Evolutionary conservation across 1,140 invertebrate genomes (phyloP), one percentile per base, ranked within the genome.

Genomic region (Polypedilum vanderplanki): DNA sequence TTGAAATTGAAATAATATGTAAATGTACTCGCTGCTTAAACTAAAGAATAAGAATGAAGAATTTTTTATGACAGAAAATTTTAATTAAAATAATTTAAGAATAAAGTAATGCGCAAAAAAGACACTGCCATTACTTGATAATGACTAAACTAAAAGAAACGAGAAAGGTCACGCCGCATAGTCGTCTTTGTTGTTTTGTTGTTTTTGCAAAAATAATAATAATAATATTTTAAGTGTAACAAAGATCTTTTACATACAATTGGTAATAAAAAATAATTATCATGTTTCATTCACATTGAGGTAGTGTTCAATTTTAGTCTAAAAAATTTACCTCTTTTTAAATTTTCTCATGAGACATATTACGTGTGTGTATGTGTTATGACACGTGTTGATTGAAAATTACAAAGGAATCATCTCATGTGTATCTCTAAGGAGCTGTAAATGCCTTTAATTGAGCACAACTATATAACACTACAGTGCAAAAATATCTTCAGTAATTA

Each of bases 181-280:
- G 46, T n/a, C 10, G 4, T 57, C 10, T 57, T 4, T n/a, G n/a
- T 4, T 15, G 46, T 57, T 57, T 4, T 12, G n/a, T 1, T 15
- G 41, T 57, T 57, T 57, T 15, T 57, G 46, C 46, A 33, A 15
- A 12, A 4, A 8, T 7, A 22, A 70, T 18, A 70, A 18, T 18
- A 20, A 20, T 18, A 20, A 20, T 70, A 5, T 20, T 70, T 70
- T 20, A 18, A 22, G 65, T 22, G 20, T 18, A 70, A 20, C 9
- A 70, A 70, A 70, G 18, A 20, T 33, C 15, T 70, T 18, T 70
- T 70, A 70, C 65, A 70, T 70, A 70, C 65, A 70, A 70, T 70
- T 22, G 65, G 20, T 18, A 70, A 70, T 70, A 70, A 70, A 70
- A 70, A 70, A 70, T 70, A 70, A 70, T 70, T 20, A 70, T 18